These are phyloP conservation scores for Xiphophorus couchianus DNA, from an alignment of 2,113 vertebrate genomes.

Conservation along the genomic window DNA sequence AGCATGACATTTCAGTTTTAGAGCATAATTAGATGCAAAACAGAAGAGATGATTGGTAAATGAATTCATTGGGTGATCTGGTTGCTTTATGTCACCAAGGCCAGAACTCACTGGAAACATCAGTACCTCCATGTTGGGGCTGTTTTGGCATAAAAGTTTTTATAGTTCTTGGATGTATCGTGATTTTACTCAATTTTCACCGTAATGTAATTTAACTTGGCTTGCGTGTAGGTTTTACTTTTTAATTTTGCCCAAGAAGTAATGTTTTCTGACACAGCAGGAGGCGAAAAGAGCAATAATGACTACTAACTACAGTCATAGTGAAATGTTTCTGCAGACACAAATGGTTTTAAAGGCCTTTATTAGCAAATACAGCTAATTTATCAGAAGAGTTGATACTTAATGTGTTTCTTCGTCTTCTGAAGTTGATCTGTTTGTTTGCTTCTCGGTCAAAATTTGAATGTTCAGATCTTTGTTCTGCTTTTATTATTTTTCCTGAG, in stretches of 20 bases:
- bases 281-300: constrained; percentile 16
- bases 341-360: neutral
- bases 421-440: neutral
- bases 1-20: constrained; percentile 38
- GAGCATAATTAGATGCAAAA: constrained; percentile 21
- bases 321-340: neutral
- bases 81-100: constrained; percentile 10
- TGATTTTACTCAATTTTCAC: constrained; percentile 52
- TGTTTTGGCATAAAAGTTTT: constrained; percentile 41
- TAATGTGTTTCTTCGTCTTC: neutral
- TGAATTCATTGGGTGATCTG: neutral
- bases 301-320: constrained; percentile 31
- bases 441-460: neutral
- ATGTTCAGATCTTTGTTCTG: neutral
- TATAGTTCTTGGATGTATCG: constrained; percentile 36
- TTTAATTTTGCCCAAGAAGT: constrained; percentile 31
- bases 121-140: constrained; percentile 24
- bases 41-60: constrained; percentile 19
- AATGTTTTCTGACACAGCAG: constrained; percentile 41
- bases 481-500: neutral
- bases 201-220: constrained; percentile 58
- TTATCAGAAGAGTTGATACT: neutral
- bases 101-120: constrained; percentile 32
- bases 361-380: neutral
- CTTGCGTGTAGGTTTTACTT: constrained; percentile 32